These are phyloP conservation scores for Brachyhypopomus gauderio DNA, from an alignment of 2,113 vertebrate species.

Conservation along the genomic window DNA sequence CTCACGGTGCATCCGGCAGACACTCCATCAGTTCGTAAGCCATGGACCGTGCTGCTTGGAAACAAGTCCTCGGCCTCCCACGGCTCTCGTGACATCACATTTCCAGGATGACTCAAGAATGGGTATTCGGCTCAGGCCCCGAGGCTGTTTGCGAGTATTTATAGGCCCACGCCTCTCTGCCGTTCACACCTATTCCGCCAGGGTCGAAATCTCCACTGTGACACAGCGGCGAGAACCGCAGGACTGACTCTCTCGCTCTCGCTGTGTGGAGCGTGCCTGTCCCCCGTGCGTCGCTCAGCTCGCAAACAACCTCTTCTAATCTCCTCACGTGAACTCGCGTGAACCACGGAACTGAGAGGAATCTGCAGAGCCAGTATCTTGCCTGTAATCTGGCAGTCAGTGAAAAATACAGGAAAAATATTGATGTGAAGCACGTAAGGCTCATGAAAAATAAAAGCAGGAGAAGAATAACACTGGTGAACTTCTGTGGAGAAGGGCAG, in stretches of 20 bases:
- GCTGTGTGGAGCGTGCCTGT: neutral
- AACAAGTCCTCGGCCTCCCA: neutral
- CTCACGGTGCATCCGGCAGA: neutral
- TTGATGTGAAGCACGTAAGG: neutral
- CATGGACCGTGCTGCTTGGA: neutral
- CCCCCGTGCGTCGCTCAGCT: neutral
- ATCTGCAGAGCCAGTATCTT: no score
- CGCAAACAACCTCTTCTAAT: neutral
- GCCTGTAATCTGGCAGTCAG: no score
- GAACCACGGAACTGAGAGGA: no score
- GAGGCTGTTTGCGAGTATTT: conserved; percentile 63
- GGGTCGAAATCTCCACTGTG: conserved; percentile 24
- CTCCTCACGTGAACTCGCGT: neutral
- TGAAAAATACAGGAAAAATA: no score
- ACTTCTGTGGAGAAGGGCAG: neutral
- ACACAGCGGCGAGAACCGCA: conserved; percentile 19
- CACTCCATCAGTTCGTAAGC: neutral
- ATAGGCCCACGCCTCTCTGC: conserved; percentile 63
- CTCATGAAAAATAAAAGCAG: neutral
- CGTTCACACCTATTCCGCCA: conserved; percentile 21
- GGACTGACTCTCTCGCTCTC: neutral
- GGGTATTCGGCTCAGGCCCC: conserved; percentile 35
- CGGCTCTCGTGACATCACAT: conserved; percentile 19
- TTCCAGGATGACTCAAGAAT: conserved; percentile 49
- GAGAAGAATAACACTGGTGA: neutral